These are phyloP conservation scores for Heliconius hermathena DNA, from an alignment of 1,140 invertebrate species.

Conservation along the genomic window DNA sequence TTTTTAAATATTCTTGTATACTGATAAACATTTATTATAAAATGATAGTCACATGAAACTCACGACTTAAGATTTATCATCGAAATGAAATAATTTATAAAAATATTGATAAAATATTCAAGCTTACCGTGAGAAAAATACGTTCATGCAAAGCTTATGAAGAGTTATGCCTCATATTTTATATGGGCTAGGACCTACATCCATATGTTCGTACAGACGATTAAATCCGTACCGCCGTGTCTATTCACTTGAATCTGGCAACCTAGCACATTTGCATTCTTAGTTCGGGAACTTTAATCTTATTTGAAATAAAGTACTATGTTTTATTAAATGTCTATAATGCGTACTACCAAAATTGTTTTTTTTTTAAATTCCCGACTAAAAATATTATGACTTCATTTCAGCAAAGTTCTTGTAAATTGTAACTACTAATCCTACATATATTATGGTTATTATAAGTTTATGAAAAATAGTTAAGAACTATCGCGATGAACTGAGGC, in stretches of 20 bases:
- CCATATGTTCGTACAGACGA: constrained; percentile 51
- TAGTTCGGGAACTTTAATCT: constrained; percentile 22
- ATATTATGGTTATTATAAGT: too few species aligned
- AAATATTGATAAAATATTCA: constrained; percentile 19
- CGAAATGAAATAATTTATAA: not conserved
- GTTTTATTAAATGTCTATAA: not conserved
- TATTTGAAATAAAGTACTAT: not conserved
- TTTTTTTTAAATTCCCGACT: too few species aligned
- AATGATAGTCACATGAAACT: not conserved
- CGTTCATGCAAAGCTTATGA: constrained; percentile 31
- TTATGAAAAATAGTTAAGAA: too few species aligned
- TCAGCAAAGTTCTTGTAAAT: too few species aligned
- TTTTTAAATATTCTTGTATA: too few species aligned
- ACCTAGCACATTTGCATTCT: constrained; percentile 37
- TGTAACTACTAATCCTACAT: too few species aligned
- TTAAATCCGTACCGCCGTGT: constrained; percentile 48
- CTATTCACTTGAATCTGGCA: constrained; percentile 37
- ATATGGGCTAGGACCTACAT: constrained; percentile 43
- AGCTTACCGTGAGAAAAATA: constrained; percentile 15
- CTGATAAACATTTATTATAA: too few species aligned
- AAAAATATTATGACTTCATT: too few species aligned
- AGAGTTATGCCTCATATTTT: constrained; percentile 47
- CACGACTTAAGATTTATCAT: not conserved
- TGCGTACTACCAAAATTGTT: too few species aligned
- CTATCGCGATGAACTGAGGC: too few species aligned